Conservation (phyloP, 2,797 vertebrate genomes). For the Bradypodion pumilum region DNA sequence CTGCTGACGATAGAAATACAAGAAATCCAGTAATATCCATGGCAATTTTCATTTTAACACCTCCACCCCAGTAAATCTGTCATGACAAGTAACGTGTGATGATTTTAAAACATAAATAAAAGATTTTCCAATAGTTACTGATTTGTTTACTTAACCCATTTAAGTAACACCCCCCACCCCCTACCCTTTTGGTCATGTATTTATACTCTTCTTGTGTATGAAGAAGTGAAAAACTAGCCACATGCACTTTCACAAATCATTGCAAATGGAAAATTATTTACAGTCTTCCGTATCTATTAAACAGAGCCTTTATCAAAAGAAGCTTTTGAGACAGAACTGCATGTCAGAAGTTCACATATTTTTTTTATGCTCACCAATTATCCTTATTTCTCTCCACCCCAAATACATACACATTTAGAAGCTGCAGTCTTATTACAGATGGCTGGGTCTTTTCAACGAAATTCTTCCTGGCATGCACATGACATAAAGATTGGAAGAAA, state of each 20-base stretch:
- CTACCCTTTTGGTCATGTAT: not conserved
- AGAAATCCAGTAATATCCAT: not conserved
- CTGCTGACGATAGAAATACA: too few relatives aligned
- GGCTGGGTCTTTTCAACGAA: conserved; percentile 21
- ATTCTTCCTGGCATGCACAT: not conserved
- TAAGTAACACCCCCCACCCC: too few relatives aligned
- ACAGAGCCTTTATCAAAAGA: not conserved
- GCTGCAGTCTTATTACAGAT: conserved; percentile 21
- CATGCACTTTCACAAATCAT: not conserved
- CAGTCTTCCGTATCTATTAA: not conserved
- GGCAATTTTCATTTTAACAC: not conserved
- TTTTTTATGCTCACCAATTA: not conserved
- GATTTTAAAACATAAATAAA: not conserved
- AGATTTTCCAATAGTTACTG: not conserved
- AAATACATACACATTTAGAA: not conserved
- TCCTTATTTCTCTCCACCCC: not conserved
- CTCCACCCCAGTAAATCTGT: too few relatives aligned
- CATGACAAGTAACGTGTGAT: not conserved
- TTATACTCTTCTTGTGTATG: too few relatives aligned
- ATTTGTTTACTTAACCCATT: not conserved
- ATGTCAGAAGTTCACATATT: not conserved
- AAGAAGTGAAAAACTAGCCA: too few relatives aligned
- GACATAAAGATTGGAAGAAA: conserved; percentile 21
- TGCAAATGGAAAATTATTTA: not conserved
- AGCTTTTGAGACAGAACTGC: not conserved